Evolutionary conservation across 2,888 invertebrate species (phyloP).

Genomic region (Eupithecia inturbata): DNA sequence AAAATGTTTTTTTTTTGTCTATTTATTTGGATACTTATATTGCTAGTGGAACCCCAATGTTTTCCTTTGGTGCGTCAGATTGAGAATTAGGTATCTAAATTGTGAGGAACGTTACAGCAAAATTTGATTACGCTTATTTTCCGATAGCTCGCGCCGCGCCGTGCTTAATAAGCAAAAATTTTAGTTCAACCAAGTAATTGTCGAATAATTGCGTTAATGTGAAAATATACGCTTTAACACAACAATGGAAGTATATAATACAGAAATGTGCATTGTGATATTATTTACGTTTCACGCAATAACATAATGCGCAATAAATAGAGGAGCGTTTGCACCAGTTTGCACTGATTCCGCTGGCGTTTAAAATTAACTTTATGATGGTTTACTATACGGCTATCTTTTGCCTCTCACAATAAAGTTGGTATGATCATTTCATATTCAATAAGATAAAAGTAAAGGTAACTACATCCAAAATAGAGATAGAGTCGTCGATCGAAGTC

Average conservation of each 20-base stretch:
- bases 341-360: not conserved
- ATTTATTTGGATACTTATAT: not conserved
- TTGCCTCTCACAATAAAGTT: not conserved
- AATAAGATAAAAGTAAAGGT: not conserved
- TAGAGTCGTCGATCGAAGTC: not conserved
- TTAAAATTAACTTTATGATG: not conserved
- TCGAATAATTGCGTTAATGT: conserved; percentile 82
- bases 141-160: conserved; percentile 63
- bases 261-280: conserved; percentile 53
- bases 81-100: not conserved
- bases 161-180: conserved; percentile 72
- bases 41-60: not conserved
- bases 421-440: not conserved
- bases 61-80: not conserved
- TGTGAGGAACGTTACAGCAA: not conserved
- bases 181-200: conserved; percentile 76
- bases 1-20: not conserved
- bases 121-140: conserved; percentile 44
- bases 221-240: conserved; percentile 80
- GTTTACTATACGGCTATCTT: not conserved
- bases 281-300: conserved; percentile 48
- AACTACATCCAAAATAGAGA: not conserved
- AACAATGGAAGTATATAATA: conserved; percentile 76
- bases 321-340: conserved; percentile 9
- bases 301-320: conserved; percentile 27